A percentile compares a stretch with the other conserved stretches of the same genome.
Conservation (phyloP, 2,888 invertebrate species). For the Hirtodrosophila confusa region DNA sequence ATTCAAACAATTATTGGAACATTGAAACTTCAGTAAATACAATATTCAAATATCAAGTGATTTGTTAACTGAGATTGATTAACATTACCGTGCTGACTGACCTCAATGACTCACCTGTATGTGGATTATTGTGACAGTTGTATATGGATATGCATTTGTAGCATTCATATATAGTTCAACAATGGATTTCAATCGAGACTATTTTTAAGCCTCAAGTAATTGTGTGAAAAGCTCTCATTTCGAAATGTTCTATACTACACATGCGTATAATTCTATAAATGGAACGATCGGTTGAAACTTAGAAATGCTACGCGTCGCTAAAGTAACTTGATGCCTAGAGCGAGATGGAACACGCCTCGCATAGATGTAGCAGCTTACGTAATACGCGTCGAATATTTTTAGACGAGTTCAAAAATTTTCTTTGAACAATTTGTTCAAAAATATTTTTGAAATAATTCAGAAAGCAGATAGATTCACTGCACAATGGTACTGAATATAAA, state of each 20-base stretch:
- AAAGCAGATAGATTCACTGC: constrained; percentile 25
- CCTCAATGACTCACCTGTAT: constrained; percentile 43
- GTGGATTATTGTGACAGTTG: constrained; percentile 39
- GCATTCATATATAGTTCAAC: constrained; percentile 11
- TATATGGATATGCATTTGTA: too few relatives aligned
- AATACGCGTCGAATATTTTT: constrained; percentile 53
- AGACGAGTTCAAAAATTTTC: constrained; percentile 11
- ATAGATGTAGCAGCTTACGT: constrained; percentile 48
- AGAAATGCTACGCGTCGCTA: constrained; percentile 44
- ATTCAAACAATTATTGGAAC: constrained; percentile 17
- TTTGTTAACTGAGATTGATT: constrained; percentile 6
- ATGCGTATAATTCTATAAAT: constrained; percentile 62
- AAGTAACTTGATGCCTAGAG: constrained; percentile 65
- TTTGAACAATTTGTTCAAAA: constrained; percentile 13
- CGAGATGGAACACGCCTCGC: constrained; percentile 40
- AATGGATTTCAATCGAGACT: constrained; percentile 32
- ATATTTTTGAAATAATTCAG: constrained; percentile 28
- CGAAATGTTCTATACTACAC: constrained; percentile 20
- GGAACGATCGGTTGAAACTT: constrained; percentile 61
- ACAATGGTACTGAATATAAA: constrained; percentile 11
- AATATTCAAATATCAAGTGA: constrained; percentile 35
- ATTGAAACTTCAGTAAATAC: constrained; percentile 21
- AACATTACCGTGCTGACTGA: constrained; percentile 13
- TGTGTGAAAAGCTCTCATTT: constrained; percentile 42
- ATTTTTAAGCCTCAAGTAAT: constrained; percentile 41